Evolutionary conservation across 1,140 invertebrate species (phyloP), one percentile per base, ranked within the genome.

Genomic region (Dendrolimus punctatus): DNA sequence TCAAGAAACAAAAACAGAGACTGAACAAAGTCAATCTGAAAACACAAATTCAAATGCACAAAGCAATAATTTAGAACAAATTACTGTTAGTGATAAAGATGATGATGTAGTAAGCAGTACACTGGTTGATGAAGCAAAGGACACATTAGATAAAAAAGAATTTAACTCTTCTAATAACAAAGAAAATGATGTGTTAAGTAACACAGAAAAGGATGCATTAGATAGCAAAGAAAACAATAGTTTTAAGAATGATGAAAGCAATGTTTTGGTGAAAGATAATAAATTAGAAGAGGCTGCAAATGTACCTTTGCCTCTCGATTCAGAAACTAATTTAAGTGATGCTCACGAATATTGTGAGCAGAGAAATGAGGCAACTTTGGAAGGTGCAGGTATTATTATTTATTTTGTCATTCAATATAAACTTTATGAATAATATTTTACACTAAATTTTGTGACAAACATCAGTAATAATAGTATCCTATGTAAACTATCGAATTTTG

Each of bases 321-420:
- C 36, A 36, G 49, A 50, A 41, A 10, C 40, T 23, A 23, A 23
- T 37, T 40, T 40, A 50, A 50, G 39, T 40, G 49, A 50, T 10
- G 40, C 39, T 40, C 49, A 40, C 36, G 40, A 39, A 2, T 5
- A 7, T 8, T 40, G 10, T 39, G 49, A 23, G 6, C 49, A 50
- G 10, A 50, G 6, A n/a, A 9, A n/a, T 45, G 43, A 45, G 4
- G 43, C n/a, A 45, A 9, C 6, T 9, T n/a, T 9, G n/a, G 6
- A 6, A 8, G 23, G n/a, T 9, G 8, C 5, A 4, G 5, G 4
- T 42, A n/a, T 42, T 42, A 8, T 9, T 40, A 6, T 47, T 53
- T 10, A 7, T 7, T 39, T 46, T 23, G 23, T 23, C 23, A 23
- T 23, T 23, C 23, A 23, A 23, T 3, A 23, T 23, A 23, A 23